Evolutionary conservation across 2,888 invertebrate species (phyloP).

Genomic region (Perizoma affinitatum): DNA sequence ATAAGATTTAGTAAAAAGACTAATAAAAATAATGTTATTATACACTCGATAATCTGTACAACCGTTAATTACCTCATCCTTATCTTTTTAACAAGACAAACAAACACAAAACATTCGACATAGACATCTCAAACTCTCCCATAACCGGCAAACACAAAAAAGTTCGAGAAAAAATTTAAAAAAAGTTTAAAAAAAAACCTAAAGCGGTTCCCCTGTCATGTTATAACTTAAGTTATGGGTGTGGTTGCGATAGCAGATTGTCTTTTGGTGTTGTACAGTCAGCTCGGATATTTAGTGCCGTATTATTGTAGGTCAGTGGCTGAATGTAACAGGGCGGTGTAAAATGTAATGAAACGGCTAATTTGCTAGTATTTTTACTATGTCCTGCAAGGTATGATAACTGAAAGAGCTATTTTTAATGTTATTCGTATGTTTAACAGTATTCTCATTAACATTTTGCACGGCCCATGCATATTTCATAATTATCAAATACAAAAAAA

Average conservation of each 20-base stretch:
- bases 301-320: slow-evolving; percentile 4
- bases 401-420: too few relatives aligned
- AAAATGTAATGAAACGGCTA: too few relatives aligned
- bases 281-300: slow-evolving; percentile 13
- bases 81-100: slow-evolving; percentile 1
- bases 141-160: slow-evolving; percentile 21
- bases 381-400: too few relatives aligned
- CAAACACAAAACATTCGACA: slow-evolving; percentile 6
- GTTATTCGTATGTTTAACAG: too few relatives aligned
- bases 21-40: too few relatives aligned
- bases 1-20: background rate
- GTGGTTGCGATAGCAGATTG: slow-evolving; percentile 45
- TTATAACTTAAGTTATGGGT: slow-evolving; percentile 45
- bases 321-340: slow-evolving; percentile 7
- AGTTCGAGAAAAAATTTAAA: background rate
- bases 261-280: slow-evolving; percentile 42
- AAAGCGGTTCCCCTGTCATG: slow-evolving; percentile 44
- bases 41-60: too few relatives aligned
- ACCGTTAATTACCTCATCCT: too few relatives aligned
- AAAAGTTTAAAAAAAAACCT: slow-evolving; percentile 18
- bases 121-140: slow-evolving; percentile 19
- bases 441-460: too few relatives aligned
- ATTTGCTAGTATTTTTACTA: too few relatives aligned
- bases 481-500: too few relatives aligned
- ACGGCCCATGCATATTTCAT: too few relatives aligned